phyloP scores from a whole-genome alignment of 2,888 invertebrate genomes.

The Hipparchia sbordonii region DNA sequence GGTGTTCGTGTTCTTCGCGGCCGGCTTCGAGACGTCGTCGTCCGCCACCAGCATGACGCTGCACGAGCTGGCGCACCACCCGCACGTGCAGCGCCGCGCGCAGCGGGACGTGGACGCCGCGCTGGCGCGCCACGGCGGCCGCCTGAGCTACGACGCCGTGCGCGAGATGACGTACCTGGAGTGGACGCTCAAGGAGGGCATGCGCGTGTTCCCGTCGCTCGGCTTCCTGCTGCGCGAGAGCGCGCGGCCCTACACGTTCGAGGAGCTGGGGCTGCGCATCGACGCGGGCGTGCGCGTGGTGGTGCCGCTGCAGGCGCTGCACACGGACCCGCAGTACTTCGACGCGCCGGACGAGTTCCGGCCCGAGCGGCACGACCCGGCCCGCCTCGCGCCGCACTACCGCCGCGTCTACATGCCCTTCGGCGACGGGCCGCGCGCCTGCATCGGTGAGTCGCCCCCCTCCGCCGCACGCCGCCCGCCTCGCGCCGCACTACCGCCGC shows the following conservation, averaged over 20 bases:
- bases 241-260: constrained; percentile 54
- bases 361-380: constrained; percentile 61
- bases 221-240: constrained; percentile 57
- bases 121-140: constrained; percentile 50
- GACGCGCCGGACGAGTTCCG: constrained; percentile 55
- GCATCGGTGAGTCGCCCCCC: constrained; percentile 65
- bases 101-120: constrained; percentile 59
- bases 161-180: constrained; percentile 65
- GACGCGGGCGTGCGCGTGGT: constrained; percentile 56
- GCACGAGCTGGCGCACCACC: constrained; percentile 62
- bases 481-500: too few species aligned
- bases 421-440: constrained; percentile 64
- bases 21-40: constrained; percentile 77
- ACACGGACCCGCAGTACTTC: constrained; percentile 62
- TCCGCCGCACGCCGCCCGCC: constrained; percentile 31
- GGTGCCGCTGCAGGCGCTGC: constrained; percentile 53
- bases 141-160: constrained; percentile 60
- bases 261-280: constrained; percentile 53
- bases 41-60: constrained; percentile 66
- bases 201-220: constrained; percentile 65
- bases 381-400: constrained; percentile 57
- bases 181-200: constrained; percentile 60
- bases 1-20: constrained; percentile 66
- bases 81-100: constrained; percentile 54
- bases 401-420: constrained; percentile 64